Evolutionary conservation across 1,140 invertebrate species (phyloP).

Genomic region (Tribolium madens): DNA sequence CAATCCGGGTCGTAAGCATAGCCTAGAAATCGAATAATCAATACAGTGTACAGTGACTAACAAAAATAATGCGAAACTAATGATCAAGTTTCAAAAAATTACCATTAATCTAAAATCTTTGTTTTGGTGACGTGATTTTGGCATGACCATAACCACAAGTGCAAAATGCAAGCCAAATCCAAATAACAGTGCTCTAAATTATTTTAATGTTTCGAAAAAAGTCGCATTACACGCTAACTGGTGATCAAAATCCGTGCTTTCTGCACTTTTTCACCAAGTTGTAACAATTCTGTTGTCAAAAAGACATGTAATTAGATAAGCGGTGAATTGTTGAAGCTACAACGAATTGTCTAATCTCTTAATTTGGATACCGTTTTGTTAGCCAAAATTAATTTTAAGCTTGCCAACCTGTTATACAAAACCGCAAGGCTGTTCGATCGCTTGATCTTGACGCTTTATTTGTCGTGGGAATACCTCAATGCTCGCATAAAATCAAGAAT

Average conservation of each 20-base stretch:
- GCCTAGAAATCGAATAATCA: slow-evolving; percentile 69
- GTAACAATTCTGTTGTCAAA: not conserved
- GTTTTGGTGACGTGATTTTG: too few species aligned
- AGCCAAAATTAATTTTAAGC: slow-evolving; percentile 16
- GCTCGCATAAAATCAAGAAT: slow-evolving; percentile 27
- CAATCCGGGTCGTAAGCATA: slow-evolving; percentile 95
- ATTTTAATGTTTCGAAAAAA: slow-evolving; percentile 18
- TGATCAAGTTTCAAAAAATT: too few species aligned
- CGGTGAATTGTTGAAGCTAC: not conserved
- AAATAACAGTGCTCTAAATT: slow-evolving; percentile 33
- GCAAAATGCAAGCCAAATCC: slow-evolving; percentile 28
- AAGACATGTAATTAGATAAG: slow-evolving; percentile 12
- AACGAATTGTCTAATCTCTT: slow-evolving; percentile 10
- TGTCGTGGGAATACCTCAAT: slow-evolving; percentile 10
- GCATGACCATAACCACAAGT: too few species aligned
- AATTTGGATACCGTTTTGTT: slow-evolving; percentile 14
- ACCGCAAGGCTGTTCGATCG: slow-evolving; percentile 24
- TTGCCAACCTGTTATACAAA: slow-evolving; percentile 11
- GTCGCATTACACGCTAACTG: slow-evolving; percentile 11
- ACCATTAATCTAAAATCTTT: too few species aligned
- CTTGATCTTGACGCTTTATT: slow-evolving; percentile 21
- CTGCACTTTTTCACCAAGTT: not conserved
- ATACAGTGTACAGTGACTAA: too few species aligned
- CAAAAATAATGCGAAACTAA: not conserved
- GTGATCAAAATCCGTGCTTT: not conserved